phyloP scores from a whole-genome alignment of 2,888 invertebrate species.

The Catocala fraxini region DNA sequence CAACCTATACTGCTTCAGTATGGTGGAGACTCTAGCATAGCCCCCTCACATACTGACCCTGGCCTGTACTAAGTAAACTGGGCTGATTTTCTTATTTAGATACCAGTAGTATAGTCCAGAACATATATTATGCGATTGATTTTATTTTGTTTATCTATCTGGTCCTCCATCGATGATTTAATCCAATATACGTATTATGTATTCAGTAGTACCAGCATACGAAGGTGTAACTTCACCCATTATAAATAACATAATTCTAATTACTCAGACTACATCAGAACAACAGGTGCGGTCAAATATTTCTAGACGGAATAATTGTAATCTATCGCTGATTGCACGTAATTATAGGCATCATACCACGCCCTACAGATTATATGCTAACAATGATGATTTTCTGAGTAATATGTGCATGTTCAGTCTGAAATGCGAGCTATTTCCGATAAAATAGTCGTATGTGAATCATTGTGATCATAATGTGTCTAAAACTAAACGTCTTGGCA shows the following conservation, averaged over 20 bases:
- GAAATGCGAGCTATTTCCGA: conserved; percentile 32
- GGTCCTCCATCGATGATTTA: too few species aligned
- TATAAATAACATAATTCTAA: background rate
- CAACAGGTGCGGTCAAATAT: conserved; percentile 14
- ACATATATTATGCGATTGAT: too few species aligned
- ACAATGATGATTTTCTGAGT: background rate
- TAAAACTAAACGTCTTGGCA: background rate
- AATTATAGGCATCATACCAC: conserved; percentile 15
- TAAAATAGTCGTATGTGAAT: conserved; percentile 27
- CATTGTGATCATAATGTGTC: conserved; percentile 9
- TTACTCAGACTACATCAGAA: conserved; percentile 26
- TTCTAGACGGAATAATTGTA: conserved; percentile 13
- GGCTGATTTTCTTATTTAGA: too few species aligned
- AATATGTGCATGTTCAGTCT: background rate
- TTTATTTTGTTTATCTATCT: too few species aligned
- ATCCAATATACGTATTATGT: too few species aligned
- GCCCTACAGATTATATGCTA: background rate
- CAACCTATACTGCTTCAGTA: too few species aligned
- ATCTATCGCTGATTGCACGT: conserved; percentile 22
- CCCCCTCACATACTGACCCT: too few species aligned
- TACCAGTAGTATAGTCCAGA: too few species aligned
- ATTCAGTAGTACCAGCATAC: too few species aligned
- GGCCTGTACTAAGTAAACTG: too few species aligned
- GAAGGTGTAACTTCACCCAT: too few species aligned
- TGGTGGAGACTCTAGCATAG: too few species aligned